Evolutionary conservation across 2,797 vertebrate genomes (phyloP).

Genomic region (Dermochelys coriacea): DNA sequence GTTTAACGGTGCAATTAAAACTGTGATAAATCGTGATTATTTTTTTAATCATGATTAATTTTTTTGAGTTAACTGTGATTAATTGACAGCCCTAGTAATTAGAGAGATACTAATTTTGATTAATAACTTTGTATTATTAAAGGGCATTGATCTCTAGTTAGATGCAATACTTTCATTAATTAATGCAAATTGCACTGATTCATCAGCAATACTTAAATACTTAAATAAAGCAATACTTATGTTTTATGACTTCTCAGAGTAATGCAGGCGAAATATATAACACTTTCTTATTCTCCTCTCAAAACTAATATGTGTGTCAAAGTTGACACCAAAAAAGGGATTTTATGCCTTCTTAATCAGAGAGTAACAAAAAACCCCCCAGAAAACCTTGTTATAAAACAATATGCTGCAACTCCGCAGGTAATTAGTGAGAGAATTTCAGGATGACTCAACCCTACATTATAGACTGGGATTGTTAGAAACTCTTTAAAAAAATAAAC

Average conservation of each 20-base stretch:
- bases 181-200: slow-evolving; percentile 44
- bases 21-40: too few species aligned
- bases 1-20: too few species aligned
- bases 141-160: slow-evolving; percentile 7
- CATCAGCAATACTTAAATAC: not conserved
- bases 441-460: not conserved
- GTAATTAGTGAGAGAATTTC: not conserved
- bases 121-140: slow-evolving; percentile 5
- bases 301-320: not conserved
- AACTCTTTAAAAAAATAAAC: not conserved
- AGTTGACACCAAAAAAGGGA: not conserved
- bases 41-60: too few species aligned
- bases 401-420: not conserved
- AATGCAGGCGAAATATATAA: not conserved
- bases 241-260: not conserved
- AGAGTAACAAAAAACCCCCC: not conserved
- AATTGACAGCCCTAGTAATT: not conserved
- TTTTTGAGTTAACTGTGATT: too few species aligned
- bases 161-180: not conserved
- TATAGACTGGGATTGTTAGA: not conserved
- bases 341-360: not conserved
- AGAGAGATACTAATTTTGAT: not conserved
- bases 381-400: rapidly evolving
- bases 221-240: too few species aligned
- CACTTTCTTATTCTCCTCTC: not conserved